phyloP scores from a whole-genome alignment of 2,797 vertebrate species.

The Schizothorax lantsangensis region DNA sequence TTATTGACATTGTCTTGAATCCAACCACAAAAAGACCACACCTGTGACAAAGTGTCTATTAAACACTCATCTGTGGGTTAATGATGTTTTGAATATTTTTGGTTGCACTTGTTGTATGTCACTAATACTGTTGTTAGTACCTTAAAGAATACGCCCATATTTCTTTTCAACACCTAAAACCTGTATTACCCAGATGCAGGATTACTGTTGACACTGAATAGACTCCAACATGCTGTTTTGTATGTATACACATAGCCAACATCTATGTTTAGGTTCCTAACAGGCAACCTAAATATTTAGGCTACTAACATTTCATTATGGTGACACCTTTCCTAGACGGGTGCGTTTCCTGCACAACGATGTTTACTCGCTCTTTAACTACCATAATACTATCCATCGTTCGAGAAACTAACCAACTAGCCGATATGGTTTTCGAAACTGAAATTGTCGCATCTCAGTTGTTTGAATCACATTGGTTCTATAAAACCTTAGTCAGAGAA shows the following conservation, averaged over 20 bases:
- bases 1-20: neutral
- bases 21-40: conserved; percentile 21
- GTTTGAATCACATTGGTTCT: neutral
- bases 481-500: neutral
- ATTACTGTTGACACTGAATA: neutral
- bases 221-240: neutral
- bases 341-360: neutral
- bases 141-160: neutral
- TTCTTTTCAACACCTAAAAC: conserved; percentile 22
- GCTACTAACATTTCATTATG: conserved; percentile 23
- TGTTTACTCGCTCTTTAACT: neutral
- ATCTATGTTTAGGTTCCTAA: conserved; percentile 28
- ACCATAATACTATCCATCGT: neutral
- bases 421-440: neutral
- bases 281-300: conserved; percentile 25
- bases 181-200: conserved; percentile 28
- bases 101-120: conserved; percentile 18
- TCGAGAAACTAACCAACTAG: neutral
- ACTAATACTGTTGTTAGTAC: neutral
- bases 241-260: conserved; percentile 19
- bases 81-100: conserved; percentile 1
- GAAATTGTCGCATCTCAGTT: neutral
- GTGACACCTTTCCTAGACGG: conserved; percentile 9
- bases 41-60: conserved; percentile 13
- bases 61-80: neutral